These are phyloP conservation scores for Platygyra sinensis DNA, from an alignment of 64 coral and sea anemone species.

Conservation along the genomic window DNA sequence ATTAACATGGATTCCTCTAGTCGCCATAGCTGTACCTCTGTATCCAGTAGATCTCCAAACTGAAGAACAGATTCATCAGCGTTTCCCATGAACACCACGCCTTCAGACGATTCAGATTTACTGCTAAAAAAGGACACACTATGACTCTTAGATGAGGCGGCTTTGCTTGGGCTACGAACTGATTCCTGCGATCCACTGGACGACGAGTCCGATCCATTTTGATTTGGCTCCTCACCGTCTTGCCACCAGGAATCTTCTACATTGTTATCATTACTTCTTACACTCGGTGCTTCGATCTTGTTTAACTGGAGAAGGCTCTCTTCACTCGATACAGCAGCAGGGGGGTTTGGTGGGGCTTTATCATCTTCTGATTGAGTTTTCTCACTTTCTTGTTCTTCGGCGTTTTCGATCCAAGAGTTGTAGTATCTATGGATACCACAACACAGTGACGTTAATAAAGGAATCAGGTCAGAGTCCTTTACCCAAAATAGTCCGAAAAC, in stretches of 20 bases:
- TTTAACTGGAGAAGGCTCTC: conserved; percentile 89
- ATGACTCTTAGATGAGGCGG: conserved; percentile 18
- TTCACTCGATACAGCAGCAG: conserved; percentile 46
- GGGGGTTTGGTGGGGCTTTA: background rate
- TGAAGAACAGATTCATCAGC: conserved; percentile 90
- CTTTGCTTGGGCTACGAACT: conserved; percentile 20
- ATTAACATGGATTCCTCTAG: too few species aligned
- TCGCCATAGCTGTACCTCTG: conserved; percentile 51
- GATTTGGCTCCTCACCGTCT: background rate
- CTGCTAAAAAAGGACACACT: conserved; percentile 64
- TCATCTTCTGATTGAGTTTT: background rate
- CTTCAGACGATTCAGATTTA: conserved; percentile 85
- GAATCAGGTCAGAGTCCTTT: too few species aligned
- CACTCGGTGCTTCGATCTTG: conserved; percentile 78
- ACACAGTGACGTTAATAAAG: background rate
- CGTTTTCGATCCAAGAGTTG: conserved; percentile 93
- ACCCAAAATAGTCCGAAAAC: too few species aligned
- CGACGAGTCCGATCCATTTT: conserved; percentile 62
- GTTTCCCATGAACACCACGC: conserved; percentile 75
- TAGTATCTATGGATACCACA: conserved; percentile 64
- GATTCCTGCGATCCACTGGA: conserved; percentile 52
- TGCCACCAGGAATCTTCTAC: conserved; percentile 85
- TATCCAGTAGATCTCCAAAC: conserved; percentile 87
- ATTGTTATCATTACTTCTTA: conserved; percentile 33
- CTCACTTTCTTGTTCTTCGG: conserved; percentile 78